Evolutionary conservation across 2,113 vertebrate species (phyloP).

Genomic region (crab-eating macaque (Macaca fascicularis)): DNA sequence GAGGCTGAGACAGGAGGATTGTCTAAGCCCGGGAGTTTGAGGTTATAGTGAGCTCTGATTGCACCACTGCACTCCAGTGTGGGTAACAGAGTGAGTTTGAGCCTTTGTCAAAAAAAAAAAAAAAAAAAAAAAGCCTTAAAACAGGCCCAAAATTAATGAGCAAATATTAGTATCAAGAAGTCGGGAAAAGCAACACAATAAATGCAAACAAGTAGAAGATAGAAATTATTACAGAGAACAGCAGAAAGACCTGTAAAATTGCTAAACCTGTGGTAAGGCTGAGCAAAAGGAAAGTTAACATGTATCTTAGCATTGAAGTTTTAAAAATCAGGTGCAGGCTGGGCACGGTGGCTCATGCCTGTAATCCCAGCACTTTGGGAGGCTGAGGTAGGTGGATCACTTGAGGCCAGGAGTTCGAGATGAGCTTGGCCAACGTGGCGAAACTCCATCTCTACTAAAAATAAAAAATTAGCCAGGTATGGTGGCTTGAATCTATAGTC

Average conservation of each 20-base stretch:
- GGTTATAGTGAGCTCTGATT: background rate
- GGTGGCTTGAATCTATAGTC: too few species aligned
- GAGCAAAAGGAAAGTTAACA: background rate
- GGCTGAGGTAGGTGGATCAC: too few species aligned
- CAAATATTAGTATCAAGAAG: background rate
- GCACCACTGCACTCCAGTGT: background rate
- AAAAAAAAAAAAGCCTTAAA: background rate
- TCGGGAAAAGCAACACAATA: background rate
- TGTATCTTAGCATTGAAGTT: background rate
- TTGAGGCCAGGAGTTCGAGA: too few species aligned
- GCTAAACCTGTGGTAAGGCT: background rate
- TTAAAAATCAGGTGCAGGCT: background rate
- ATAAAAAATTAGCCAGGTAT: too few species aligned
- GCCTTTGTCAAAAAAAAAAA: background rate
- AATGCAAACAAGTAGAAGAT: background rate
- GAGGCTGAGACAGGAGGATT: background rate
- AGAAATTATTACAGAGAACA: background rate
- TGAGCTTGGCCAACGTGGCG: too few species aligned
- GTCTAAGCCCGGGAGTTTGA: background rate
- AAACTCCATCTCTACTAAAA: too few species aligned
- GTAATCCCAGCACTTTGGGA: too few species aligned
- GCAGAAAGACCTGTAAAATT: background rate
- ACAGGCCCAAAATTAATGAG: background rate
- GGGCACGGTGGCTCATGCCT: background rate
- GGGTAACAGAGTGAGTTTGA: background rate